Conservation (phyloP, 2,888 invertebrate genomes). For the Hipparchia sbordonii region DNA sequence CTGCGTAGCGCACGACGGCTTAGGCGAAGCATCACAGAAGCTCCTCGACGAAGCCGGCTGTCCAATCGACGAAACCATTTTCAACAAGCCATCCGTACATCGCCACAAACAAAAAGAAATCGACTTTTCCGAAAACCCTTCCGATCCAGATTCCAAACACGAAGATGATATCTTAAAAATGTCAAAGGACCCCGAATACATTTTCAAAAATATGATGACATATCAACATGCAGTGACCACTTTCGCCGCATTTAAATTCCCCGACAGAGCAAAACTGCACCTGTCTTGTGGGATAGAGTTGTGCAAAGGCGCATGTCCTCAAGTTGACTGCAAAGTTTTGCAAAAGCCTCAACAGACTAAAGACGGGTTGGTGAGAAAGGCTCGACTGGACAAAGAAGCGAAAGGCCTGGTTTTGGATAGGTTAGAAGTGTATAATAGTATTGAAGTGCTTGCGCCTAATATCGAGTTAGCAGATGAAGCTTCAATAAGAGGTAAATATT, state of each 20-base stretch:
- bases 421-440: slow-evolving; percentile 90
- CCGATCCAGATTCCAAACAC: slow-evolving; percentile 59
- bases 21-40: slow-evolving; percentile 89
- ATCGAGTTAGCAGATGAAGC: slow-evolving; percentile 87
- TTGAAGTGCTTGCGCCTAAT: slow-evolving; percentile 90
- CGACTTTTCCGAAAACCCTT: slow-evolving; percentile 67
- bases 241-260: slow-evolving; percentile 92
- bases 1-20: slow-evolving; percentile 90
- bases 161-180: slow-evolving; percentile 64
- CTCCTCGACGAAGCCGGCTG: slow-evolving; percentile 89
- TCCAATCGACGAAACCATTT: slow-evolving; percentile 86
- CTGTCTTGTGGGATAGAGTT: slow-evolving; percentile 89
- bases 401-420: slow-evolving; percentile 84
- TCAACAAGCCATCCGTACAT: slow-evolving; percentile 79
- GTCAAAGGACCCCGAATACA: slow-evolving; percentile 66
- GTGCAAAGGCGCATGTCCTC: slow-evolving; percentile 88
- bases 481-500: slow-evolving; percentile 71
- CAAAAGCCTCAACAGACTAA: slow-evolving; percentile 74
- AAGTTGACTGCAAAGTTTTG: slow-evolving; percentile 79
- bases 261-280: slow-evolving; percentile 89
- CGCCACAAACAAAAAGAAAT: slow-evolving; percentile 69
- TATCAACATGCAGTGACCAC: slow-evolving; percentile 82
- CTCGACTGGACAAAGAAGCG: slow-evolving; percentile 76
- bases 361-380: slow-evolving; percentile 73
- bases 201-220: slow-evolving; percentile 76